Evolutionary conservation across 2,113 vertebrate genomes (phyloP).

Genomic region (Phrynocephalus versicolor): DNA sequence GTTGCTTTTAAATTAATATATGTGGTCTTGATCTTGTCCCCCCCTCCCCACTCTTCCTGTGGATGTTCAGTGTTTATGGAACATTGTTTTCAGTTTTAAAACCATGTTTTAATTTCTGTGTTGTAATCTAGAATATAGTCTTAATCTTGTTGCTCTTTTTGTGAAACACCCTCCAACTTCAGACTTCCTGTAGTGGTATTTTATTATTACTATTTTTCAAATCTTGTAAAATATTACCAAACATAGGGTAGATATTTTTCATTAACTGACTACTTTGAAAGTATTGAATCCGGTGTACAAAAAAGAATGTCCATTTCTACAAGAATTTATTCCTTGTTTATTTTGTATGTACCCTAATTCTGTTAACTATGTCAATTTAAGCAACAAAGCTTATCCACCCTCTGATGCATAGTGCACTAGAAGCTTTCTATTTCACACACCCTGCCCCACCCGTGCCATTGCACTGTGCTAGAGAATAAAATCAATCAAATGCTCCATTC

Average conservation of each 20-base stretch:
- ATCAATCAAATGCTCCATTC: conserved; percentile 42
- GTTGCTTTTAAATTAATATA: conserved; percentile 5
- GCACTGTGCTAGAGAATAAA: too few relatives aligned
- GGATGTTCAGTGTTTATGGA: conserved; percentile 45
- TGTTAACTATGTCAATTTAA: too few relatives aligned
- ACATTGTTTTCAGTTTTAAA: conserved; percentile 34
- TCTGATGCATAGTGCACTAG: too few relatives aligned
- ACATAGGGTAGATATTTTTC: not conserved
- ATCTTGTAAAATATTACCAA: not conserved
- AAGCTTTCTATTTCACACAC: not conserved
- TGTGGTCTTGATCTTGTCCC: conserved; percentile 37
- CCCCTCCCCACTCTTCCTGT: conserved; percentile 48
- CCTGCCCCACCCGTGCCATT: too few relatives aligned
- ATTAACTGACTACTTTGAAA: not conserved
- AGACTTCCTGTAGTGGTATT: not conserved
- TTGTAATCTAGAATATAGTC: conserved; percentile 56
- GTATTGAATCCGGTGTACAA: not conserved
- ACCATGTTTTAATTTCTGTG: conserved; percentile 22
- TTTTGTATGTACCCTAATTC: not conserved
- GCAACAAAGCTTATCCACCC: too few relatives aligned
- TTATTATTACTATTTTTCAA: conserved; percentile 2
- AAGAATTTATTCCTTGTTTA: not conserved
- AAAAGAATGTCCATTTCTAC: not conserved
- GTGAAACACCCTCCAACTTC: conserved; percentile 46
- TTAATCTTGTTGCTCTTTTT: conserved; percentile 54